Evolutionary conservation across 1,140 invertebrate species (phyloP).

Genomic region (Drosophila azteca): DNA sequence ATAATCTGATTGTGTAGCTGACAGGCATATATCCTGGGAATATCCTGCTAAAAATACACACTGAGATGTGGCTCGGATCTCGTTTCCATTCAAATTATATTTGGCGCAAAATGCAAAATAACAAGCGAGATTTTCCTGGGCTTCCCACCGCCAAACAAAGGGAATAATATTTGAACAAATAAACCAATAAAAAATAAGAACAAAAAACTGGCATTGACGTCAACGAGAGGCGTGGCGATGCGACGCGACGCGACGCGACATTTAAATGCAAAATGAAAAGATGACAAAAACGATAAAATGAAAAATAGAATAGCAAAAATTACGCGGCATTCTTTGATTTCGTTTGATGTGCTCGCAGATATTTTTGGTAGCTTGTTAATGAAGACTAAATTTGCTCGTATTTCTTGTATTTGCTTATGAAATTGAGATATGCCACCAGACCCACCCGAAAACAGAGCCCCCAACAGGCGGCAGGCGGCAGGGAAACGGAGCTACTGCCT

Average conservation of each 20-base stretch:
- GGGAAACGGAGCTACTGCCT: too few species aligned
- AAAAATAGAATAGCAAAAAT: constrained; percentile 34
- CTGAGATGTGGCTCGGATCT: too few species aligned
- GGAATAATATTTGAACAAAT: constrained; percentile 5
- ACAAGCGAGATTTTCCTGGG: constrained; percentile 6
- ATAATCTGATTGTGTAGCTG: background rate
- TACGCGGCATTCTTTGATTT: constrained; percentile 38
- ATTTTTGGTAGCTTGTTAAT: constrained; percentile 50
- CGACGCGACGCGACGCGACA: constrained; percentile 22
- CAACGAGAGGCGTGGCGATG: constrained; percentile 8
- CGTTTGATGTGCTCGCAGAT: constrained; percentile 32
- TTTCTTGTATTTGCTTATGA: constrained; percentile 38
- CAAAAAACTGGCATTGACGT: constrained; percentile 61
- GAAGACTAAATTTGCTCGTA: constrained; percentile 44
- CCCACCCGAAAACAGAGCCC: too few species aligned
- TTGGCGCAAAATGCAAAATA: constrained; percentile 14
- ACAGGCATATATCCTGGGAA: constrained; percentile 8
- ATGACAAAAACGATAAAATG: constrained; percentile 17
- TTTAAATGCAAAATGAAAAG: constrained; percentile 56
- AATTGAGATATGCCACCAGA: constrained; percentile 34
- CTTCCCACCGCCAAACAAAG: constrained; percentile 28
- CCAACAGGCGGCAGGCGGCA: background rate
- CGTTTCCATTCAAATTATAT: constrained; percentile 7
- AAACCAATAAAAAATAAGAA: constrained; percentile 20
- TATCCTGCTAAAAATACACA: background rate